Evolutionary conservation across 2,113 vertebrate genomes (phyloP).

Genomic region (Mormyrus iriodes): DNA sequence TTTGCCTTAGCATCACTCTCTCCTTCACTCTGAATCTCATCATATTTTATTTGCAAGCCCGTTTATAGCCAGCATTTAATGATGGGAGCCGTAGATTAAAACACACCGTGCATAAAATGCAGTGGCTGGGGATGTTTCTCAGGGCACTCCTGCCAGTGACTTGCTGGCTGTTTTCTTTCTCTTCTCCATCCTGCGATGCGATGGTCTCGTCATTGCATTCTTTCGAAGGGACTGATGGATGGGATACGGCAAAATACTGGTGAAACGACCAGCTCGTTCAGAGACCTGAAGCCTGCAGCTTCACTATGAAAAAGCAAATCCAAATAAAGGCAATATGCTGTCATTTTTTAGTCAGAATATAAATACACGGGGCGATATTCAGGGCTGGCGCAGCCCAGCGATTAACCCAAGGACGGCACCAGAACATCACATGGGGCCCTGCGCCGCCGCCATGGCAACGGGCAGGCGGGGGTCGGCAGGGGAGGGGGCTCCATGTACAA

Average conservation of each 20-base stretch:
- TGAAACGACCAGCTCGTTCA: background rate
- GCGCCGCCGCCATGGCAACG: background rate
- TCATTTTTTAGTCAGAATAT: background rate
- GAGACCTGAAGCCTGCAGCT: background rate
- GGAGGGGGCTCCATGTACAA: background rate
- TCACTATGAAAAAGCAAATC: background rate
- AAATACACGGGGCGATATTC: background rate
- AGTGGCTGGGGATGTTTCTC: background rate
- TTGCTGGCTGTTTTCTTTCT: background rate
- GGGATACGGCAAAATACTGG: background rate
- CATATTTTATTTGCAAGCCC: background rate
- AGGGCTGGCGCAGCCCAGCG: background rate
- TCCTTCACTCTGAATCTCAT: background rate
- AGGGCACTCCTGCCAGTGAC: background rate
- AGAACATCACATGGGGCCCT: conserved; percentile 8
- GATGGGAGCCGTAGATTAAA: background rate
- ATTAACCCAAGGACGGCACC: background rate
- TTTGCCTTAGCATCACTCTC: background rate
- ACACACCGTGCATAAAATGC: background rate
- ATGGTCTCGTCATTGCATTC: background rate
- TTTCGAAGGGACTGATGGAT: background rate
- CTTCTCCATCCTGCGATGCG: background rate
- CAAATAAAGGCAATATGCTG: background rate
- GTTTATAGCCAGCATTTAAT: background rate
- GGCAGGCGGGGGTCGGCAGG: background rate